Evolutionary conservation across 2,797 vertebrate genomes (phyloP).

Genomic region (Rhincodon typus): DNA sequence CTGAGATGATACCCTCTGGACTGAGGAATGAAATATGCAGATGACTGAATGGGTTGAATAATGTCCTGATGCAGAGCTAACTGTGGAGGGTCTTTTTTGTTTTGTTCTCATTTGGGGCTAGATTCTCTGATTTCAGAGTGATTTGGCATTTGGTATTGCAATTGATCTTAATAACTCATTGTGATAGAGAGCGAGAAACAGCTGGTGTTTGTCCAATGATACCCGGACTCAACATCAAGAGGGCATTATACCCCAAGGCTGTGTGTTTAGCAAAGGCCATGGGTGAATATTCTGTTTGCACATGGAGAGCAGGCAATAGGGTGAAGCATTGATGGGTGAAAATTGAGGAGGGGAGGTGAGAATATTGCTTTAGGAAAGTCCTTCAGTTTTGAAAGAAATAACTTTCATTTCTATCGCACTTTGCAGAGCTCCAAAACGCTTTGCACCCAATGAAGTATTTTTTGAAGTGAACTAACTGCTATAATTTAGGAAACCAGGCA

Average conservation of each 20-base stretch:
- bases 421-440: no score
- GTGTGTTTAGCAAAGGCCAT: neutral
- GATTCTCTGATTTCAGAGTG: neutral
- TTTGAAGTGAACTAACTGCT: no score
- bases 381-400: neutral
- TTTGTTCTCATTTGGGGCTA: neutral
- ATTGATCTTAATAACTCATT: neutral
- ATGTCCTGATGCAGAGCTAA: neutral
- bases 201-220: neutral
- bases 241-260: neutral
- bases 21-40: neutral
- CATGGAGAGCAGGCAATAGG: neutral
- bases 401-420: no score
- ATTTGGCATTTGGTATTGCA: neutral
- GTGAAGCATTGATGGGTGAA: neutral
- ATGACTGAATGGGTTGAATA: neutral
- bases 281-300: neutral
- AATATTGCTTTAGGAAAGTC: neutral
- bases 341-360: neutral
- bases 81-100: neutral
- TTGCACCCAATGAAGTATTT: no score
- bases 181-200: neutral
- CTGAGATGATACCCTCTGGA: no score
- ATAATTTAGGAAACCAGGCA: no score
- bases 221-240: neutral